Percentiles rank a stretch among this genome's conserved stretches.
phyloP scores from a whole-genome alignment of 1,140 invertebrate genomes.

The Plectrocnemia conspersa region DNA sequence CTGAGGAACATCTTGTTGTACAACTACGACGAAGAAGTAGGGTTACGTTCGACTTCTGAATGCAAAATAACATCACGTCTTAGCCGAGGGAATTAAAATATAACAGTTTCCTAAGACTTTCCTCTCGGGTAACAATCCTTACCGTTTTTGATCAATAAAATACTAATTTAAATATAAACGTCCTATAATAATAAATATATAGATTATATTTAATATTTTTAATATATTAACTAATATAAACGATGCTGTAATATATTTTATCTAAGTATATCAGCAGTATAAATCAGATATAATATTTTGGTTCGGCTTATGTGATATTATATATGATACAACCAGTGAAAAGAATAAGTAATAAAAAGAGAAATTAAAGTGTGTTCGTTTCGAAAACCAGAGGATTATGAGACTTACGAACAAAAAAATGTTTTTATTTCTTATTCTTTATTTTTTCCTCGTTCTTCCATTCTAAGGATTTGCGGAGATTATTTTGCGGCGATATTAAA shows the following conservation, averaged over 20 bases:
- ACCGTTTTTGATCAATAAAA: too few relatives aligned
- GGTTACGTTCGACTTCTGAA: conserved; percentile 14
- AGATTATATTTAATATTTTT: too few relatives aligned
- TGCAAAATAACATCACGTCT: conserved; percentile 21
- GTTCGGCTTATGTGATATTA: too few relatives aligned
- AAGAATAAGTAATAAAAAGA: conserved; percentile 13
- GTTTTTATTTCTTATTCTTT: conserved; percentile 16
- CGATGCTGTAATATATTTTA: too few relatives aligned
- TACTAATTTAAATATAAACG: too few relatives aligned
- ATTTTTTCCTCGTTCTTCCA: conserved; percentile 11
- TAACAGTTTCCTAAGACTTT: conserved; percentile 26
- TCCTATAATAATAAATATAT: too few relatives aligned
- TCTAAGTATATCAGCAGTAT: too few relatives aligned
- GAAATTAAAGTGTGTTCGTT: conserved; percentile 18
- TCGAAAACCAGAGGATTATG: conserved; percentile 16
- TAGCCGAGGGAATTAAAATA: conserved; percentile 22
- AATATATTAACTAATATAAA: too few relatives aligned
- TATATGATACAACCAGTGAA: too few relatives aligned
- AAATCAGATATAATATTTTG: too few relatives aligned
- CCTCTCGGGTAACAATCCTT: too few relatives aligned
- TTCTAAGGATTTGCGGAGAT: conserved; percentile 9
- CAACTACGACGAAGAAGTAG: neutral
- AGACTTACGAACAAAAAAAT: conserved; percentile 19
- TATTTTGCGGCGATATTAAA: conserved; percentile 18
- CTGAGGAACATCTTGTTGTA: conserved; percentile 6